Conservation (phyloP, 2,113 vertebrate genomes). For the Cottus gobio region DNA sequence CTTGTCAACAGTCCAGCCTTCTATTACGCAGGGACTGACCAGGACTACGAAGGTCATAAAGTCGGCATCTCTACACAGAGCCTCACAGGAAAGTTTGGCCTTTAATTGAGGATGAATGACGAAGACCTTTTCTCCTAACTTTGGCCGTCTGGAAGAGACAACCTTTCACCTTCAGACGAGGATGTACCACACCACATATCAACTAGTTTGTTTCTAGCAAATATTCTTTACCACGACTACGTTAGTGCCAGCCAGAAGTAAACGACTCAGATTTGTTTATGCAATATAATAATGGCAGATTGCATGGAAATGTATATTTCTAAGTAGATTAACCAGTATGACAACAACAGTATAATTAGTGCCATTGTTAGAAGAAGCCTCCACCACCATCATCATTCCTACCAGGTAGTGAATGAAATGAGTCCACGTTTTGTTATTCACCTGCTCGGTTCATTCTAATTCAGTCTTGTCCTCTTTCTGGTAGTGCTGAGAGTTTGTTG, state of each 20-base stretch:
- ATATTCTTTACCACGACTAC: not conserved
- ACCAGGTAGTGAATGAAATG: conserved; percentile 45
- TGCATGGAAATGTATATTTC: not conserved
- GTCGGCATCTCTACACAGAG: not conserved
- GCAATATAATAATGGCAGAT: not conserved
- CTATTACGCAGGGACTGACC: not conserved
- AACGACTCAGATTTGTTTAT: not conserved
- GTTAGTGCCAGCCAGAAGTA: not conserved
- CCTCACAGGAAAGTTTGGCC: not conserved
- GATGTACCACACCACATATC: not conserved
- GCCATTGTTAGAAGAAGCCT: not conserved
- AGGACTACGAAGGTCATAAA: not conserved
- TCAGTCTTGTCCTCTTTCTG: conserved; percentile 13
- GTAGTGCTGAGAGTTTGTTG: conserved; percentile 35
- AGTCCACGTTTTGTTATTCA: conserved; percentile 37
- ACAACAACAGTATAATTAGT: conserved; percentile 23
- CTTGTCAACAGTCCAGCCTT: too few species aligned
- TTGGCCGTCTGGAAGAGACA: not conserved
- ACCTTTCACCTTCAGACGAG: not conserved
- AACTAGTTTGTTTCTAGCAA: not conserved
- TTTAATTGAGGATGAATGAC: not conserved
- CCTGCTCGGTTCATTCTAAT: conserved; percentile 32
- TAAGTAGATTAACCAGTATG: not conserved
- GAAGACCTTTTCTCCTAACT: not conserved
- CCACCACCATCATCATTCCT: conserved; percentile 16